phyloP scores from a whole-genome alignment of 2,797 vertebrate species.

The Peromyscus nudipes region DNA sequence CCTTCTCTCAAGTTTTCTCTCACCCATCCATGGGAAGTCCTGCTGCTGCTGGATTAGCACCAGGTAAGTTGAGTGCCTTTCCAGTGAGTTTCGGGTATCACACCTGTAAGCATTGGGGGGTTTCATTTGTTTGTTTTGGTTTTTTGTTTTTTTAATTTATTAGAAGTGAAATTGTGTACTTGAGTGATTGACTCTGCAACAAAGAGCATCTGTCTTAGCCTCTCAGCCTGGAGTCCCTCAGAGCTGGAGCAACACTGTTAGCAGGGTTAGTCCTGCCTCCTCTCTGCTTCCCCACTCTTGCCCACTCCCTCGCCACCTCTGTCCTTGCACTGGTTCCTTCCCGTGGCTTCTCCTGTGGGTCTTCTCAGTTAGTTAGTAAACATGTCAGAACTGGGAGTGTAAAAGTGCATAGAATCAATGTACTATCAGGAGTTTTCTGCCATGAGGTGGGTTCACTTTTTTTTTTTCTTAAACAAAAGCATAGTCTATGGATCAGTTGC shows the following conservation, averaged over 20 bases:
- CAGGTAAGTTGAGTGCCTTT: conserved; percentile 92
- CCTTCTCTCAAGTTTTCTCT: conserved; percentile 98
- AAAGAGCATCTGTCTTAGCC: conserved; percentile 19
- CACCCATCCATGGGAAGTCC: conserved; percentile 95
- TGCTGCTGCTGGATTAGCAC: conserved; percentile 94
- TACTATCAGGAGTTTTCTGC: not conserved
- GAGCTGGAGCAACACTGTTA: not conserved
- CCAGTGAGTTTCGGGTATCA: conserved; percentile 74
- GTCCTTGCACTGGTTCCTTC: not conserved
- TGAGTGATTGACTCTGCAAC: conserved; percentile 6
- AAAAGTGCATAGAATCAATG: conserved; percentile 58
- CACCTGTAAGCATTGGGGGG: conserved; percentile 54
- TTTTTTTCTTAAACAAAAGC: not conserved
- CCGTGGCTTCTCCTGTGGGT: conserved; percentile 30
- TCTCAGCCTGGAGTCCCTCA: not conserved
- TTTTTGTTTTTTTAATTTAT: not conserved
- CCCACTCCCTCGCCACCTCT: not conserved
- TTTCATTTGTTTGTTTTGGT: not conserved
- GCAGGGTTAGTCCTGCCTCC: not conserved
- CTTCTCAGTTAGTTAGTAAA: conserved; percentile 58
- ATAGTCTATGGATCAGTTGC: conserved; percentile 16
- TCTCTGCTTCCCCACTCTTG: not conserved
- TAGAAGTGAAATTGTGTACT: conserved; percentile 34
- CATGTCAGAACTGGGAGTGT: conserved; percentile 69
- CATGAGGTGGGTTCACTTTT: conserved; percentile 12